phyloP scores from a whole-genome alignment of 2,113 vertebrate species.

The Aphelocoma coerulescens region DNA sequence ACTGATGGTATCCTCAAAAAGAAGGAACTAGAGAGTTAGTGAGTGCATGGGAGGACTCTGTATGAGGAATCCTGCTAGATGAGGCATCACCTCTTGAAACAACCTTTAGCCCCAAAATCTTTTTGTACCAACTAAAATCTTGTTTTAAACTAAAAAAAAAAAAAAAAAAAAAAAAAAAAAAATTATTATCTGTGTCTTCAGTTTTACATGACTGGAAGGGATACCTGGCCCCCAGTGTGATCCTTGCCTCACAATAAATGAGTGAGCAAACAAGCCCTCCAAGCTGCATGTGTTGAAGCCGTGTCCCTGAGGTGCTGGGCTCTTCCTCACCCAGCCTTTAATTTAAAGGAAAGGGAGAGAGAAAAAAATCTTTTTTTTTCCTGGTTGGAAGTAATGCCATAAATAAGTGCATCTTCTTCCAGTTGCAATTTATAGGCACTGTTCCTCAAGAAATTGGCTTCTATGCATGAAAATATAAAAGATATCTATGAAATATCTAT shows the following conservation, averaged over 20 bases:
- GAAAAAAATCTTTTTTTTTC: background rate
- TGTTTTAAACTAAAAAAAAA: background rate
- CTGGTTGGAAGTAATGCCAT: background rate
- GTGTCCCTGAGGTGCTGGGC: background rate
- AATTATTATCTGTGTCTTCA: background rate
- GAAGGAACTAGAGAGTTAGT: background rate
- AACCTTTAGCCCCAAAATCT: background rate
- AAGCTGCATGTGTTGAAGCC: background rate
- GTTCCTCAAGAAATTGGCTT: slow-evolving; percentile 48
- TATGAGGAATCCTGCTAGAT: background rate
- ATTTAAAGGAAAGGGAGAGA: slow-evolving; percentile 16
- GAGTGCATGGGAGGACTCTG: rapidly evolving
- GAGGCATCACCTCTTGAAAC: background rate
- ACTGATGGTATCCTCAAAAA: rapidly evolving
- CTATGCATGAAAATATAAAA: background rate
- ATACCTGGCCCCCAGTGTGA: background rate
- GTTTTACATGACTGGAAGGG: background rate
- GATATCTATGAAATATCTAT: too few species aligned
- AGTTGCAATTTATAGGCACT: slow-evolving; percentile 30
- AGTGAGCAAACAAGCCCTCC: background rate
- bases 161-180: background rate
- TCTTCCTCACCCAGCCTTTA: background rate
- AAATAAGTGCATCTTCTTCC: slow-evolving; percentile 35
- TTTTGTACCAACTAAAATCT: background rate
- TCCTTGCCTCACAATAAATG: background rate